Percentiles rank a stretch among this genome's conserved stretches.
These are phyloP conservation scores for Aphelocoma californica DNA, from an alignment of 2,797 vertebrate species.

Conservation along the genomic window DNA sequence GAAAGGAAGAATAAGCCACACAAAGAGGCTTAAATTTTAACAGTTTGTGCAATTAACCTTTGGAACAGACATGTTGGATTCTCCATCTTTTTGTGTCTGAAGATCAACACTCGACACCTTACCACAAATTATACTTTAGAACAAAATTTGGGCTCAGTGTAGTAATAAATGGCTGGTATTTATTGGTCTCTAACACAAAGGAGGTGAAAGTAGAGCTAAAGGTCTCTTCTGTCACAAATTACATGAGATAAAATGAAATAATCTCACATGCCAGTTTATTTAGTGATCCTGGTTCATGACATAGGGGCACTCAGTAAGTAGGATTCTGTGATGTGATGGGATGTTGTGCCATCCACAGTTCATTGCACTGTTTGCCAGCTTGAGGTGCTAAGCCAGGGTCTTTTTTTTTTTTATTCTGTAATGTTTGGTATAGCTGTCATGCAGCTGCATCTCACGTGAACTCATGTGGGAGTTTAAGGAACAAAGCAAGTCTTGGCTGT, in stretches of 20 bases:
- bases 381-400: neutral
- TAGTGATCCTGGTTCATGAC: neutral
- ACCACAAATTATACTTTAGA: neutral
- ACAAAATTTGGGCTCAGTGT: neutral
- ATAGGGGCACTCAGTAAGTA: neutral
- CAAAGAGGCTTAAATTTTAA: neutral
- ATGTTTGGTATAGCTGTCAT: neutral
- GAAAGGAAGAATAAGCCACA: neutral
- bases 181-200: neutral
- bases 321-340: constrained; percentile 19
- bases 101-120: neutral
- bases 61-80: neutral
- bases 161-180: neutral
- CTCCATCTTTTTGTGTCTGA: neutral
- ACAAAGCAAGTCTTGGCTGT: neutral
- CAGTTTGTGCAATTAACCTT: neutral
- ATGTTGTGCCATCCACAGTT: constrained; percentile 53
- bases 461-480: neutral
- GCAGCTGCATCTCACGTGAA: neutral
- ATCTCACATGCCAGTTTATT: neutral
- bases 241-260: neutral
- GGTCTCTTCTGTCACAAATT: neutral
- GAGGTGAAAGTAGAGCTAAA: neutral
- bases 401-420: neutral
- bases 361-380: neutral